Conservation (phyloP, 2,888 invertebrate genomes). For the Athetis lepigone region DNA sequence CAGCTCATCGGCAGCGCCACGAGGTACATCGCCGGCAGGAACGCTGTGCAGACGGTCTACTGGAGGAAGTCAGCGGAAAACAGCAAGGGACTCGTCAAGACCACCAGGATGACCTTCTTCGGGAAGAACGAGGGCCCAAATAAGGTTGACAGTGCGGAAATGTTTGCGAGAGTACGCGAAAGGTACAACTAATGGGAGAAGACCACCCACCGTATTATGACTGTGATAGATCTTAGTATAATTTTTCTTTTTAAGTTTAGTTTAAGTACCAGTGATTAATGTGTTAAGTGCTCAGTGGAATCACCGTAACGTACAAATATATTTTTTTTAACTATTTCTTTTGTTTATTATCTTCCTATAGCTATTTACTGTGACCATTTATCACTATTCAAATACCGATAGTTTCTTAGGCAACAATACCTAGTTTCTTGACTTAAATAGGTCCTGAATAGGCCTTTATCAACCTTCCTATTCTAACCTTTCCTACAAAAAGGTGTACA, state of each 20-base stretch:
- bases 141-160: conserved; percentile 85
- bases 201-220: conserved; percentile 51
- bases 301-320: conserved; percentile 62
- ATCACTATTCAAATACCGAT: not conserved
- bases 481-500: not conserved
- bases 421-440: not conserved
- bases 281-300: conserved; percentile 38
- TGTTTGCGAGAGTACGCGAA: conserved; percentile 85
- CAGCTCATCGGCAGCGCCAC: conserved; percentile 93
- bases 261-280: conserved; percentile 60
- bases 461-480: not conserved
- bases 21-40: conserved; percentile 93
- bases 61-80: conserved; percentile 91
- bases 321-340: conserved; percentile 46
- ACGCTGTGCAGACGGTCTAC: conserved; percentile 94
- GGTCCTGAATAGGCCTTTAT: conserved; percentile 25
- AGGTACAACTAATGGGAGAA: conserved; percentile 75
- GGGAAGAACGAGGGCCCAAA: conserved; percentile 87
- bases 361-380: conserved; percentile 17
- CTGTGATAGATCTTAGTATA: conserved; percentile 70
- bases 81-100: conserved; percentile 88
- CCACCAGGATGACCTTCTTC: conserved; percentile 90
- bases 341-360: conserved; percentile 31
- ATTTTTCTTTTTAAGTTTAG: conserved; percentile 54
- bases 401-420: conserved; percentile 14